Percentiles rank a stretch among this genome's conserved stretches.
Evolutionary conservation across 2,888 invertebrate species (phyloP).

Genomic region (Drosophila suboccidentalis): DNA sequence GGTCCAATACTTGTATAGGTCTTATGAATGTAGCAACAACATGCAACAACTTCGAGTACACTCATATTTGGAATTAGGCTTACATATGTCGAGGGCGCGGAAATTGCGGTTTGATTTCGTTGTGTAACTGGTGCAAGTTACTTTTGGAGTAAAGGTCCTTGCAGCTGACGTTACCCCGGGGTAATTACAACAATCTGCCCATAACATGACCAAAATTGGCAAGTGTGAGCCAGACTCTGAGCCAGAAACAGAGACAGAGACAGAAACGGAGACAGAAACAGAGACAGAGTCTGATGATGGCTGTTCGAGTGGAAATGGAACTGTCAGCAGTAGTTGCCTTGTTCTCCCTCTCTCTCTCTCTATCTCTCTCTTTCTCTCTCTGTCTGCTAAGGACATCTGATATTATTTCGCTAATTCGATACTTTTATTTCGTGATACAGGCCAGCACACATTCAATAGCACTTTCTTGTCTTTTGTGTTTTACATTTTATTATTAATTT

Average conservation of each 20-base stretch:
- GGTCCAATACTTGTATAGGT: constrained; percentile 14
- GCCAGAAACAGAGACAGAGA: not conserved
- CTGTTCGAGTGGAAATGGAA: constrained; percentile 73
- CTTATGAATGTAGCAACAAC: constrained; percentile 51
- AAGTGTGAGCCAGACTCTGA: constrained; percentile 17
- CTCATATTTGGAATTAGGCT: constrained; percentile 57
- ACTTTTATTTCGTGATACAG: constrained; percentile 74
- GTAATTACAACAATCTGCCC: constrained; percentile 60
- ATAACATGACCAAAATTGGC: constrained; percentile 26
- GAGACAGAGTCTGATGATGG: constrained; percentile 54
- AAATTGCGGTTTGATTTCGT: constrained; percentile 69
- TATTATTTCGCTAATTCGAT: constrained; percentile 84
- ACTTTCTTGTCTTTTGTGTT: constrained; percentile 33
- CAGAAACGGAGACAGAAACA: constrained; percentile 9
- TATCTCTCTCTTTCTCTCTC: not conserved
- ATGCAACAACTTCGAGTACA: constrained; percentile 44
- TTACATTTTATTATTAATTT: constrained; percentile 15
- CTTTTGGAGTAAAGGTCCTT: constrained; percentile 24
- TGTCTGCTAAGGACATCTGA: constrained; percentile 70
- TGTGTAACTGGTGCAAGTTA: constrained; percentile 33
- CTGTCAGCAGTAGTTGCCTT: constrained; percentile 47
- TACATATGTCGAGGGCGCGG: constrained; percentile 67
- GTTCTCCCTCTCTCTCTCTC: not conserved
- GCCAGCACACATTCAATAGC: constrained; percentile 47
- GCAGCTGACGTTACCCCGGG: constrained; percentile 61